phyloP scores from a whole-genome alignment of 2,888 invertebrate genomes.

The Zelleria hepariella region DNA sequence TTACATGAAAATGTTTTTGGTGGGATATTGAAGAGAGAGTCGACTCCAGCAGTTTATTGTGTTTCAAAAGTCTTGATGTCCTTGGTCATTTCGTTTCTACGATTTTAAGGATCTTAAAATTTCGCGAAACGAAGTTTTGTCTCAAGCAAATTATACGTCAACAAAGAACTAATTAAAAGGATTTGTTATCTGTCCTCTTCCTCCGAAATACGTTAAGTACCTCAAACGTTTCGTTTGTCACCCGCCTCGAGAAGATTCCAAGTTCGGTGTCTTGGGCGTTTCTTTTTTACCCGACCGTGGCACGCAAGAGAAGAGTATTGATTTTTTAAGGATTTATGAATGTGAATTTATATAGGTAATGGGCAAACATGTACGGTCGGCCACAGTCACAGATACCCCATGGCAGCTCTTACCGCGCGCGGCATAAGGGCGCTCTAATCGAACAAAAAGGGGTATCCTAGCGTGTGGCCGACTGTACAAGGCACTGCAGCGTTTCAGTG shows the following conservation, averaged over 20 bases:
- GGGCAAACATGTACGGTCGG: no score
- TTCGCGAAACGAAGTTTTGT: not conserved
- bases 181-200: not conserved
- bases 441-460: no score
- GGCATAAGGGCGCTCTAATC: no score
- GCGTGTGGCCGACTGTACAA: no score
- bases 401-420: no score
- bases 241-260: not conserved
- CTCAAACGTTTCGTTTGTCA: not conserved
- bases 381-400: no score
- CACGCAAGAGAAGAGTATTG: not conserved
- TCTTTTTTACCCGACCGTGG: not conserved
- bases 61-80: no score
- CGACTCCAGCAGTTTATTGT: no score
- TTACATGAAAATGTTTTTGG: no score
- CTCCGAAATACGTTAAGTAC: not conserved
- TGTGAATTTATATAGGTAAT: no score
- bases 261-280: not conserved
- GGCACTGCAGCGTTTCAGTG: no score
- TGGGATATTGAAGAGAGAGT: no score
- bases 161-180: not conserved
- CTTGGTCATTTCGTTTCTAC: not conserved
- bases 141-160: not conserved
- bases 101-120: not conserved
- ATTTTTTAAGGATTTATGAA: not conserved